phyloP scores from a whole-genome alignment of 2,888 invertebrate species.

The Callyntrura guangdongensis region DNA sequence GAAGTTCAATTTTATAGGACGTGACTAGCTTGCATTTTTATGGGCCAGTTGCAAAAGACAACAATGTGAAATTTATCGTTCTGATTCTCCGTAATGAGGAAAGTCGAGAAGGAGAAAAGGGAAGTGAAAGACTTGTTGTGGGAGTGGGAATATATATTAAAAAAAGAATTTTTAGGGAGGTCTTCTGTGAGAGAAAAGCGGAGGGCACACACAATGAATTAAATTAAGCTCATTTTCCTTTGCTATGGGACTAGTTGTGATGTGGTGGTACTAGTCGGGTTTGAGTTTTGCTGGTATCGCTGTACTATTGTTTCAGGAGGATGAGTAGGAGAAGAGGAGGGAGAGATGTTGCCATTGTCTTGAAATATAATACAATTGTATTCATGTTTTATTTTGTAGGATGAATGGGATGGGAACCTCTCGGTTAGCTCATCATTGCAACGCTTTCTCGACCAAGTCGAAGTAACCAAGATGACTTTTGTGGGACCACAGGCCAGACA shows the following conservation, averaged over 20 bases:
- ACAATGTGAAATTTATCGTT: slow-evolving; percentile 65
- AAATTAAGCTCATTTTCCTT: slow-evolving; percentile 59
- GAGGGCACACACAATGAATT: background rate
- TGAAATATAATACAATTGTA: background rate
- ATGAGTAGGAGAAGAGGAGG: background rate
- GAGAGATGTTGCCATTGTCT: background rate
- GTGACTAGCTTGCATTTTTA: background rate
- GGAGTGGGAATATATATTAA: background rate
- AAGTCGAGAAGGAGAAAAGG: background rate
- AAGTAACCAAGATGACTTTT: slow-evolving; percentile 94
- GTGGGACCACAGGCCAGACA: slow-evolving; percentile 89
- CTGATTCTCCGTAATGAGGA: slow-evolving; percentile 6
- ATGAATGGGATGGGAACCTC: slow-evolving; percentile 89
- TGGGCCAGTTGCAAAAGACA: slow-evolving; percentile 11
- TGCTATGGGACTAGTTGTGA: background rate
- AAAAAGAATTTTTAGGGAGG: background rate
- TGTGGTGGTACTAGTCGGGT: slow-evolving; percentile 48
- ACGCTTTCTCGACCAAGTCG: slow-evolving; percentile 94
- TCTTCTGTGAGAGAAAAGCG: no score
- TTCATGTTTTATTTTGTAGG: slow-evolving; percentile 86
- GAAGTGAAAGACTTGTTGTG: slow-evolving; percentile 47
- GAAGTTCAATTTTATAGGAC: slow-evolving; percentile 65
- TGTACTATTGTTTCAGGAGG: background rate
- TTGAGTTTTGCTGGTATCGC: background rate
- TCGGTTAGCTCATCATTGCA: slow-evolving; percentile 94